phyloP scores from a whole-genome alignment of 2,113 vertebrate species.

The Sclerurus mexicanus region DNA sequence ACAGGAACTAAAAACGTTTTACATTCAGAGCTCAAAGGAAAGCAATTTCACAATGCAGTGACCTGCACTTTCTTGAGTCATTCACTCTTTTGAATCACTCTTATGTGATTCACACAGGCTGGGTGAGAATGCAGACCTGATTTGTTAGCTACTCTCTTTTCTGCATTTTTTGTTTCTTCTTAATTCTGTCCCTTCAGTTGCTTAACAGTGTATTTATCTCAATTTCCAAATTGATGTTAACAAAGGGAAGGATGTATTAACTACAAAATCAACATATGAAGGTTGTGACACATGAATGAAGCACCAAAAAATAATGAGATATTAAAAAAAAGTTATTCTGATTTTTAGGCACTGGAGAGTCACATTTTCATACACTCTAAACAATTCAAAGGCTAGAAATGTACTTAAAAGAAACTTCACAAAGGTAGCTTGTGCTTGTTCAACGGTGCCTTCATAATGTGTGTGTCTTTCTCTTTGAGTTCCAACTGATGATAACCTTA shows the following conservation, averaged over 20 bases:
- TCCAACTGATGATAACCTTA: not conserved
- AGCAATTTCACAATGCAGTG: not conserved
- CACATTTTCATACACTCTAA: not conserved
- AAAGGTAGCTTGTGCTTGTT: not conserved
- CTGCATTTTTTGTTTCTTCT: not conserved
- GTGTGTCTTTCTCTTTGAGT: not conserved
- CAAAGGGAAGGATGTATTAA: not conserved
- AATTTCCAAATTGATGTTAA: not conserved
- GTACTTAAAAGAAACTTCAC: not conserved
- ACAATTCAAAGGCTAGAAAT: not conserved
- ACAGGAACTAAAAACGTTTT: not conserved
- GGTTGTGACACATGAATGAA: not conserved
- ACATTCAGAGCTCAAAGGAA: not conserved
- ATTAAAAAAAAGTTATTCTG: not conserved
- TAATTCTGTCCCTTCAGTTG: not conserved
- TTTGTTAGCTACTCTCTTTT: not conserved
- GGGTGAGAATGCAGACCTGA: not conserved
- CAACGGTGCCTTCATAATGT: not conserved
- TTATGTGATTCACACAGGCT: not conserved
- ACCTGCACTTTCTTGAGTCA: not conserved
- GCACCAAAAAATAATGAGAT: not conserved
- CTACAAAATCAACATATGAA: not conserved
- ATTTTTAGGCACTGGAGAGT: not conserved
- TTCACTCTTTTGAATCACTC: not conserved
- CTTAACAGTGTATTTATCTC: not conserved